phyloP scores from a whole-genome alignment of 2,113 vertebrate species.

The Heloderma charlesbogerti region DNA sequence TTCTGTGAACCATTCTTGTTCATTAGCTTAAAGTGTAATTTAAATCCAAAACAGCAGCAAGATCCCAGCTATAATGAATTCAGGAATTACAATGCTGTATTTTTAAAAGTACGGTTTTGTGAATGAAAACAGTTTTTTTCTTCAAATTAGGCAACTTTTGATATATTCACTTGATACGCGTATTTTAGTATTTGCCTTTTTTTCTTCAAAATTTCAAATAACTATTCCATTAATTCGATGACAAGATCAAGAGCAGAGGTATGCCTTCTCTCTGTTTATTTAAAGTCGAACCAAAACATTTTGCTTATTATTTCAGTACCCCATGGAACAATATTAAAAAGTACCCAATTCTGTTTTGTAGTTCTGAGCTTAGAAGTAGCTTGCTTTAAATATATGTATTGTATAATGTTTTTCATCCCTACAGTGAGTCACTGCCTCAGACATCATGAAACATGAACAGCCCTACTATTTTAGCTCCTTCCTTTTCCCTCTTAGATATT shows the following conservation, averaged over 20 bases:
- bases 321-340: background rate
- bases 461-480: background rate
- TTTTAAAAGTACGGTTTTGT: background rate
- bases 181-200: background rate
- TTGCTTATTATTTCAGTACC: background rate
- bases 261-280: background rate
- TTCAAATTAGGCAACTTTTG: background rate
- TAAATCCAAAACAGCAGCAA: background rate
- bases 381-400: constrained; percentile 38
- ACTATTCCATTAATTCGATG: background rate
- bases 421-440: background rate
- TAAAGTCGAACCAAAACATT: background rate
- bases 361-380: constrained; percentile 9
- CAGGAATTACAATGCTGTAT: background rate
- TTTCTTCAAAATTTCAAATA: too few relatives aligned
- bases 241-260: background rate
- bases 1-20: background rate
- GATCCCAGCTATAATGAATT: background rate
- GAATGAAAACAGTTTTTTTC: background rate
- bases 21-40: background rate
- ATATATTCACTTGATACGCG: background rate
- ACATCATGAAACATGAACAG: background rate
- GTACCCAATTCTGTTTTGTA: background rate
- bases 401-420: background rate
- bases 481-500: background rate